Base-by-base conservation (phyloP, 2,888 invertebrate genomes). In the Julus scandinavius region DNA sequence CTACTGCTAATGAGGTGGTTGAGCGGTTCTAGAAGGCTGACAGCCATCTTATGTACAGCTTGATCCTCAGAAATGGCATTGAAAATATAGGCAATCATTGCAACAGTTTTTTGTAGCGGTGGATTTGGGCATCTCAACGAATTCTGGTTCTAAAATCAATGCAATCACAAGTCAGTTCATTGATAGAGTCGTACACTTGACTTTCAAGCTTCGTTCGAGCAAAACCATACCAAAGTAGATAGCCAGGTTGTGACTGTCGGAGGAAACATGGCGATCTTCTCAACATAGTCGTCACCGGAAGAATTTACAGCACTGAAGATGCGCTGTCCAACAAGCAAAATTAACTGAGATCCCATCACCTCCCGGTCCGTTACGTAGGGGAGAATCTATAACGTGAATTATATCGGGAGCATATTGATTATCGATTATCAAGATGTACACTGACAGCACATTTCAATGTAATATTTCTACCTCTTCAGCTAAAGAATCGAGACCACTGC, bases 241-340 rank as follows among this genome's bases (percentile, higher is more conserved):
- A 98, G 93, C 93, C 96, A 97, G 90, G 95, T 94, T 85, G 96
- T 95, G 0, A 98, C 93, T 45, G 95, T 94, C 5, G 97, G 96
- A 89, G 96, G 96, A 90, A 97, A 94, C 7, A 95, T 95, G 0
- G 96, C 95, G 85, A 97, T 94, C 93, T 94, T 95, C 91, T 91
- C 91, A 20, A 87, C 72, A 49, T 87, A 87, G 13, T 54, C 38
- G 15, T 87, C 80, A 38, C 20, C 63, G 45, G 91, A 90, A 38
- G 93, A 93, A 90, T 92, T 94, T 89, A 94, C 94, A 90, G 93
- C 94, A 90, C 95, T 93, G 29, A 91, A 91, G 89, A 98, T 92
- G 90, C 98, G 94, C 91, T 96, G 95, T 7, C 96, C 97, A n/a
- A 96, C 96, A 88, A 98, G 94, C 45, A 95, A 94, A 45, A 98